phyloP scores from a whole-genome alignment of 2,888 invertebrate species.

The Sminthurinus aureus region DNA sequence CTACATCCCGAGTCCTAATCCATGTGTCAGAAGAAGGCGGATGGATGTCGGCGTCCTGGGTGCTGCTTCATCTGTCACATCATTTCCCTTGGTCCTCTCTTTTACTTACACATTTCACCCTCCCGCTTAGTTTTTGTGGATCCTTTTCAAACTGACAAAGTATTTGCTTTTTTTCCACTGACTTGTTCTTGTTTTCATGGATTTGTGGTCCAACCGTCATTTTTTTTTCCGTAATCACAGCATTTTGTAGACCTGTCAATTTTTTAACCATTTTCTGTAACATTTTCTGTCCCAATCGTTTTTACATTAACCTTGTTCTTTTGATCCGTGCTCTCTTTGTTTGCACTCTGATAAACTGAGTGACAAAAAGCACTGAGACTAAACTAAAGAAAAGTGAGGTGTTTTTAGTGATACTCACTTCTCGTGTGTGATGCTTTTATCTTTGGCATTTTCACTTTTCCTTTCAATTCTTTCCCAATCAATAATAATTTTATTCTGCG shows the following conservation, averaged over 20 bases:
- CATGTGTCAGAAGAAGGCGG: too few relatives aligned
- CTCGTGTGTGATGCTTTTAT: background rate
- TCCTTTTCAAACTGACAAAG: background rate
- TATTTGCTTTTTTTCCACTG: background rate
- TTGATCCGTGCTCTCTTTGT: background rate
- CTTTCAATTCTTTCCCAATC: too few relatives aligned
- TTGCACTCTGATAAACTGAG: background rate
- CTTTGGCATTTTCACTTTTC: too few relatives aligned
- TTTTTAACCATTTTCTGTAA: background rate
- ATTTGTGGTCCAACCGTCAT: background rate
- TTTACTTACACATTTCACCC: too few relatives aligned
- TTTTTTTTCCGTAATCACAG: background rate
- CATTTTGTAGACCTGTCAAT: background rate
- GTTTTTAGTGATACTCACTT: background rate
- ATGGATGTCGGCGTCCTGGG: too few relatives aligned
- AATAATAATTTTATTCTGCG: too few relatives aligned
- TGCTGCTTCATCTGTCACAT: too few relatives aligned
- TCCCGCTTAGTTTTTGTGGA: background rate
- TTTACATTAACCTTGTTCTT: background rate
- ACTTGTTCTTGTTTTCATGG: background rate
- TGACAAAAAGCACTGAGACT: too few relatives aligned
- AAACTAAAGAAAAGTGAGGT: background rate
- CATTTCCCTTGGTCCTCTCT: too few relatives aligned
- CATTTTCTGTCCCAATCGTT: background rate
- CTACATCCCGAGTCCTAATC: too few relatives aligned